Base-by-base conservation (phyloP, 2,113 vertebrate species). In the Polypterus bichir region DNA sequence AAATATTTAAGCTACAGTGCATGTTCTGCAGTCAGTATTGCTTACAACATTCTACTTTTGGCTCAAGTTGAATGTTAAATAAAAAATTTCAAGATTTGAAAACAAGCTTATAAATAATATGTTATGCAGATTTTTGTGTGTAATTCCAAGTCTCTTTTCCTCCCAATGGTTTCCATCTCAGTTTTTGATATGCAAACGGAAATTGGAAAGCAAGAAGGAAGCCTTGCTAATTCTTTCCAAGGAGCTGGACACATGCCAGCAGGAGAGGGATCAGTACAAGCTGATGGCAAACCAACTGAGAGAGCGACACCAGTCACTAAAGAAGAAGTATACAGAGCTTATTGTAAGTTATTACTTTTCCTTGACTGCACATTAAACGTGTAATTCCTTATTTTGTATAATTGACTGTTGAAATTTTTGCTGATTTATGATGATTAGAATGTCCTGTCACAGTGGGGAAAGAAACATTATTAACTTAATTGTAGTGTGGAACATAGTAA, bases 281-380 rank as follows among this genome's bases (percentile, higher is more conserved):
- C 91, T 98, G 75, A 98, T 98, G 93, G 93, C 94, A 62, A 98
- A 96, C 70, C 95, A 98, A 82, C 79, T 98, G 3, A 86, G 93
- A 0, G 93, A 98, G 51, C 83, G 83, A 9, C 95, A 98, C 76
- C 95, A 98, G 71, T 82, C 88, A 7, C 84, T 98, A 68, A 97
- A 97, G 76, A 97, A 94, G 83, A 97, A 96, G 73, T 91, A 95
- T 73, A 86, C 86, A 27, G 94, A 98, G 47, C 80, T 98, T 69
- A 92, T 95, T 63, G 94, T 97, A 86, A 48, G 93, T 84, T 45
- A 6, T 48, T 61, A 7, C 52, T 5, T 59, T 44, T 7, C 4
- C 5, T 3, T 52, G 3, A 52, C 1, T 27, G 1, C 27, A 27
- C 27, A 27, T 27, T 27, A 47, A 62, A 53, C 48, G 1, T 47